A percentile compares a stretch with the other conserved stretches of the same genome.
These are phyloP conservation scores for Ceraclea dissimilis DNA, from an alignment of 2,888 invertebrate genomes.

Conservation along the genomic window DNA sequence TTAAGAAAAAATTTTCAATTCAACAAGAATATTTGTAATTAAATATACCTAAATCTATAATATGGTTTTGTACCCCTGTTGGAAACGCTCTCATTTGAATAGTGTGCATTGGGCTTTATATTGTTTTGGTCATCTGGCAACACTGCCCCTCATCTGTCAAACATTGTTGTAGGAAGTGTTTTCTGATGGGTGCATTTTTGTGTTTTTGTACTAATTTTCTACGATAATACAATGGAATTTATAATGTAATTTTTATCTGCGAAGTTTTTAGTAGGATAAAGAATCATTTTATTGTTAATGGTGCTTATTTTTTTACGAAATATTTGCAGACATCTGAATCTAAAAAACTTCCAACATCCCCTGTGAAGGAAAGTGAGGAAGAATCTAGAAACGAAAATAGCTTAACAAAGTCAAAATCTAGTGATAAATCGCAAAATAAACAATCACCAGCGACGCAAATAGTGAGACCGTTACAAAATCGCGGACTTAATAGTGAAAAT, in stretches of 20 bases:
- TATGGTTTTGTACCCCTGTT: background rate
- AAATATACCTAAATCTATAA: no score
- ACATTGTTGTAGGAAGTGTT: slow-evolving; percentile 1
- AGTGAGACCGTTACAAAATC: background rate
- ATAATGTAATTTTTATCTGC: background rate
- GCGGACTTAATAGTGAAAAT: background rate
- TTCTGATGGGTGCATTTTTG: background rate
- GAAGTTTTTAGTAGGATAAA: background rate
- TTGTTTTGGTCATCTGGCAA: background rate
- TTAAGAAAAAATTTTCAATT: no score
- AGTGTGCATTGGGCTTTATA: background rate
- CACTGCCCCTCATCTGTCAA: background rate
- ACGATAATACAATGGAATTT: background rate
- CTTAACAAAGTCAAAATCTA: background rate
- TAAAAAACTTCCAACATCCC: background rate
- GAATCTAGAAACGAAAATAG: background rate
- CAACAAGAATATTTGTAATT: no score
- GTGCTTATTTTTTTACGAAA: background rate
- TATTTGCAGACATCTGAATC: background rate
- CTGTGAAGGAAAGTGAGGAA: background rate
- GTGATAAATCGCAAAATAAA: background rate
- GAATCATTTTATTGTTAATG: background rate
- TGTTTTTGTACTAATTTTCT: background rate
- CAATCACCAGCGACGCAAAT: background rate
- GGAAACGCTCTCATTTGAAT: background rate